Evolutionary conservation across 2,113 vertebrate species (phyloP).

Genomic region (Albula goreensis): DNA sequence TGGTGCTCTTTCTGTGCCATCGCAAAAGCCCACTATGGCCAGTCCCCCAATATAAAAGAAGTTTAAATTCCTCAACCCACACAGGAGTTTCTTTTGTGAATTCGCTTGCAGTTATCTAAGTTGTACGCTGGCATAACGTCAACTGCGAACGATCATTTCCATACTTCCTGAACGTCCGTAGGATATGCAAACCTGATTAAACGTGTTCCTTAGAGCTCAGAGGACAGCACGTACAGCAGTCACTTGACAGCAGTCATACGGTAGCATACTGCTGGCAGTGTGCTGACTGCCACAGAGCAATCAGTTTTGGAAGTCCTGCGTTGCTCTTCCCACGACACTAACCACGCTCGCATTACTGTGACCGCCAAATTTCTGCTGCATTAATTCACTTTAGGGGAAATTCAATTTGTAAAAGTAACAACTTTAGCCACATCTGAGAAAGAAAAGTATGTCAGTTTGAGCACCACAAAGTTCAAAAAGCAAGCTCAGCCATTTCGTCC

Average conservation of each 20-base stretch:
- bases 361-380: constrained; percentile 30
- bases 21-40: too few species aligned
- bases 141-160: too few species aligned
- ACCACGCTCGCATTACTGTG: constrained; percentile 23
- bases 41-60: too few species aligned
- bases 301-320: background rate
- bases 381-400: constrained; percentile 27
- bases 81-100: too few species aligned
- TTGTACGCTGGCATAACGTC: too few species aligned
- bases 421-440: constrained; percentile 24
- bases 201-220: background rate
- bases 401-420: constrained; percentile 33
- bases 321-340: background rate
- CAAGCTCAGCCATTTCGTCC: background rate
- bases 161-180: too few species aligned
- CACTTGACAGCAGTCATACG: background rate
- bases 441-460: constrained; percentile 13
- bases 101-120: too few species aligned
- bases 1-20: too few species aligned
- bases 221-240: background rate
- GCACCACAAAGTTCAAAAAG: too few species aligned
- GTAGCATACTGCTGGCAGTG: too few species aligned
- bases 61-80: too few species aligned
- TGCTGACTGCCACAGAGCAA: background rate
- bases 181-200: constrained; percentile 4